A percentile compares a stretch with the other conserved stretches of the same genome.
Conservation (phyloP, 2,113 vertebrate genomes). For the Furnarius figulus region DNA sequence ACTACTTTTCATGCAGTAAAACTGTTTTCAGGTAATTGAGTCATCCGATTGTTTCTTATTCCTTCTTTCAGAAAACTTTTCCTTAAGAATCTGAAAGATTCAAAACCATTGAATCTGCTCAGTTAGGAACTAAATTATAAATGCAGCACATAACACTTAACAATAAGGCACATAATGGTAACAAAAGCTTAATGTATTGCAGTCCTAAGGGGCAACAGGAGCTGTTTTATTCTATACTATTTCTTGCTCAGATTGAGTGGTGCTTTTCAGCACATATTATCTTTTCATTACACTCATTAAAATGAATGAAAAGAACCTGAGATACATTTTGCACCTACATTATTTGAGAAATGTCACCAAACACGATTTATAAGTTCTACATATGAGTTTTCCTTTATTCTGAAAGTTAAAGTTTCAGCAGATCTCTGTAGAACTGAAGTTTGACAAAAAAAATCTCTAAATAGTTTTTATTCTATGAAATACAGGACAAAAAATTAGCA, state of each 20-base stretch:
- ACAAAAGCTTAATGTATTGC: conserved; percentile 27
- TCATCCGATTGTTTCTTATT: not conserved
- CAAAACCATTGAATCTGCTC: not conserved
- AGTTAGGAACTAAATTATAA: conserved; percentile 30
- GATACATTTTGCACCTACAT: not conserved
- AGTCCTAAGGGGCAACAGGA: conserved; percentile 8
- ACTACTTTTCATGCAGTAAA: not conserved
- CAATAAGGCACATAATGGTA: conserved; percentile 14
- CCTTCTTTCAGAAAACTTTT: not conserved
- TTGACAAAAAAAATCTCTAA: not conserved
- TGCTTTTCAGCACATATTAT: not conserved
- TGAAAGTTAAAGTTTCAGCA: not conserved
- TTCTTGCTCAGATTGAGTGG: not conserved
- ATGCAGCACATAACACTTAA: not conserved
- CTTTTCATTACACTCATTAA: conserved; percentile 34
- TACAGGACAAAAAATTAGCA: not conserved
- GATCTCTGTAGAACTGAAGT: not conserved
- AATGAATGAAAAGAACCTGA: conserved; percentile 13
- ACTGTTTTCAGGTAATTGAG: conserved; percentile 1
- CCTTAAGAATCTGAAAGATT: not conserved
- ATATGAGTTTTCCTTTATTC: not conserved
- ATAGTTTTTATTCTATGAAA: not conserved
- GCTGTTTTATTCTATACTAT: not conserved
- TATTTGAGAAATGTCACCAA: not conserved
- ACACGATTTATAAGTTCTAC: not conserved